These are phyloP conservation scores for Drosophila engyochracea DNA, from an alignment of 2,888 invertebrate species.

Conservation along the genomic window DNA sequence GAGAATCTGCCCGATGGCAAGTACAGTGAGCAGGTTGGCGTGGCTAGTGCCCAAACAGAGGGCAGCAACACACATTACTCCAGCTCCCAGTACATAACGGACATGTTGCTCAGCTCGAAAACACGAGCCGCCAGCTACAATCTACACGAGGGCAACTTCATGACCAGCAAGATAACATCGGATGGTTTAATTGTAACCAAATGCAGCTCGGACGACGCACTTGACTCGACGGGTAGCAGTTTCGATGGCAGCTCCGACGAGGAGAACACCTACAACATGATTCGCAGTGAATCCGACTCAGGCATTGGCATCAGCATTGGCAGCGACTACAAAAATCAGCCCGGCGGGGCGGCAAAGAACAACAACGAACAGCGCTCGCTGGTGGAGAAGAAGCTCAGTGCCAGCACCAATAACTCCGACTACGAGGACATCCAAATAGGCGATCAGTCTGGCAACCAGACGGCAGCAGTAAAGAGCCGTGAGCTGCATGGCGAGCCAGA, in stretches of 20 bases:
- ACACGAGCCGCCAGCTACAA: conserved; percentile 85
- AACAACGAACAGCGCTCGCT: conserved; percentile 65
- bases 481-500: conserved; percentile 94
- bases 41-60: conserved; percentile 55
- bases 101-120: conserved; percentile 84
- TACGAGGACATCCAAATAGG: conserved; percentile 85
- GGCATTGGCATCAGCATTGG: conserved; percentile 85
- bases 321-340: conserved; percentile 80
- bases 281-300: conserved; percentile 85
- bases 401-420: conserved; percentile 84
- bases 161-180: conserved; percentile 85
- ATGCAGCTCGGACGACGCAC: conserved; percentile 84
- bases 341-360: conserved; percentile 31
- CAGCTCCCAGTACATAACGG: conserved; percentile 85
- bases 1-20: conserved; percentile 85
- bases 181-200: conserved; percentile 85
- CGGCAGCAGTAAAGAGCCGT: conserved; percentile 87
- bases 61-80: conserved; percentile 72
- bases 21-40: conserved; percentile 74
- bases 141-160: conserved; percentile 85
- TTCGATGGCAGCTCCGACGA: conserved; percentile 85
- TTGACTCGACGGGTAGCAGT: conserved; percentile 85
- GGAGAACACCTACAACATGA: conserved; percentile 85
- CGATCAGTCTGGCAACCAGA: conserved; percentile 64
- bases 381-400: conserved; percentile 82